A percentile compares a stretch with the other conserved stretches of the same genome.
Conservation (phyloP, 1,140 invertebrate genomes). For the Oncopeltus fasciatus region DNA sequence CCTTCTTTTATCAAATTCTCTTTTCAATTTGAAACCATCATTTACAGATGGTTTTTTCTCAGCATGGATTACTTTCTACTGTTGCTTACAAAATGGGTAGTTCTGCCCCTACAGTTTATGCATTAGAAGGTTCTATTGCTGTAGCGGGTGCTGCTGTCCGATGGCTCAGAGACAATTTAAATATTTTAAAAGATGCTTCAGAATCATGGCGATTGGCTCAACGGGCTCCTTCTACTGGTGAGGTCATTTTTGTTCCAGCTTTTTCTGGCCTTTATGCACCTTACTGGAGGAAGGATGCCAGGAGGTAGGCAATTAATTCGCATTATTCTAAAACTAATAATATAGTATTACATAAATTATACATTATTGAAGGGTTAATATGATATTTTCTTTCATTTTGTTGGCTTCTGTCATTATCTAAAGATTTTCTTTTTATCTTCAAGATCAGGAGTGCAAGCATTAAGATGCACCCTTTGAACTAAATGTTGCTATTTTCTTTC, state of each 20-base stretch:
- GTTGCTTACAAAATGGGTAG: constrained; percentile 84
- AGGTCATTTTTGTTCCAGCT: constrained; percentile 89
- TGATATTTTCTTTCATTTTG: too few species aligned
- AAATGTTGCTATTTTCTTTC: too few species aligned
- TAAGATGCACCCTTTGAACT: too few species aligned
- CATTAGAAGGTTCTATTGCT: constrained; percentile 75
- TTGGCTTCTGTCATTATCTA: too few species aligned
- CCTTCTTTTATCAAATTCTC: too few species aligned
- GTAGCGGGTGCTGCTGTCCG: constrained; percentile 69
- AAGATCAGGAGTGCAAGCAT: too few species aligned
- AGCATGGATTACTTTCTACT: constrained; percentile 84
- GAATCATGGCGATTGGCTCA: constrained; percentile 65
- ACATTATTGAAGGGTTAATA: too few species aligned
- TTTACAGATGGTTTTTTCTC: constrained; percentile 59
- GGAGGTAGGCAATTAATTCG: too few species aligned
- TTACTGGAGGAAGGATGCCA: constrained; percentile 84
- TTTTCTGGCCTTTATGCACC: constrained; percentile 92
- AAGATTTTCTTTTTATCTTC: too few species aligned
- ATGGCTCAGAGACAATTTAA: constrained; percentile 80
- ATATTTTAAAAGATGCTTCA: constrained; percentile 51
- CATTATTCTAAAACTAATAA: too few species aligned
- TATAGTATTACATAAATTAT: too few species aligned
- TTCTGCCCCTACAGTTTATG: constrained; percentile 63
- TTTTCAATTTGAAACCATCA: constrained; percentile 8
- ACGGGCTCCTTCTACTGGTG: constrained; percentile 59